Conservation (phyloP, 2,888 invertebrate species). For the Isoperla grammatica region DNA sequence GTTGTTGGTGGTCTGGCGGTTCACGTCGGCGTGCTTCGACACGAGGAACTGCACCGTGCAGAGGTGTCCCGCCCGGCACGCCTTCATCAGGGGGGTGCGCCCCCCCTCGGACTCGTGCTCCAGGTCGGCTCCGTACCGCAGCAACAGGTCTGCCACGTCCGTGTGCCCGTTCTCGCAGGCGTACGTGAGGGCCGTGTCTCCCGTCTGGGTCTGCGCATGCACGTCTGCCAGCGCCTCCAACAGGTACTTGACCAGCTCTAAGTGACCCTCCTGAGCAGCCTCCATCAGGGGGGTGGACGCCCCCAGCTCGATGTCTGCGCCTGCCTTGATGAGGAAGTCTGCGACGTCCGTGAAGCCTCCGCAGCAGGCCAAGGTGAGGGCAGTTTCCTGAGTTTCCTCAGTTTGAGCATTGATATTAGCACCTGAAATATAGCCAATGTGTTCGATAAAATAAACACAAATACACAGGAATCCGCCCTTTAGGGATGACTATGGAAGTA, state of each 20-base stretch:
- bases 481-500: too few relatives aligned
- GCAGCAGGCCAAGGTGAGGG: slow-evolving; percentile 88
- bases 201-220: slow-evolving; percentile 90
- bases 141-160: slow-evolving; percentile 87
- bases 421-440: too few relatives aligned
- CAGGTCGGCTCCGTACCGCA: slow-evolving; percentile 85
- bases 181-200: slow-evolving; percentile 93
- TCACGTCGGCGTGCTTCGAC: slow-evolving; percentile 79
- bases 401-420: slow-evolving; percentile 98
- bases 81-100: slow-evolving; percentile 97
- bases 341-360: slow-evolving; percentile 94
- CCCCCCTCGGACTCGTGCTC: slow-evolving; percentile 97
- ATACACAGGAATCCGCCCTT: too few relatives aligned
- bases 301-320: slow-evolving; percentile 90
- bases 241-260: slow-evolving; percentile 76
- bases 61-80: slow-evolving; percentile 91
- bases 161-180: slow-evolving; percentile 99
- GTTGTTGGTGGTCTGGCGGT: slow-evolving; percentile 84
- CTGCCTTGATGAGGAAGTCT: slow-evolving; percentile 90
- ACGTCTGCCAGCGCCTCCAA: slow-evolving; percentile 83
- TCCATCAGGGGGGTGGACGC: slow-evolving; percentile 98
- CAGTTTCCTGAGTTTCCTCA: slow-evolving; percentile 97
- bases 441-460: too few relatives aligned
- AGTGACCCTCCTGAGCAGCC: slow-evolving; percentile 95
- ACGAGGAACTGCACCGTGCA: slow-evolving; percentile 96